Evolutionary conservation across 2,797 vertebrate genomes (phyloP).

Genomic region (Gambusia yucatana): DNA sequence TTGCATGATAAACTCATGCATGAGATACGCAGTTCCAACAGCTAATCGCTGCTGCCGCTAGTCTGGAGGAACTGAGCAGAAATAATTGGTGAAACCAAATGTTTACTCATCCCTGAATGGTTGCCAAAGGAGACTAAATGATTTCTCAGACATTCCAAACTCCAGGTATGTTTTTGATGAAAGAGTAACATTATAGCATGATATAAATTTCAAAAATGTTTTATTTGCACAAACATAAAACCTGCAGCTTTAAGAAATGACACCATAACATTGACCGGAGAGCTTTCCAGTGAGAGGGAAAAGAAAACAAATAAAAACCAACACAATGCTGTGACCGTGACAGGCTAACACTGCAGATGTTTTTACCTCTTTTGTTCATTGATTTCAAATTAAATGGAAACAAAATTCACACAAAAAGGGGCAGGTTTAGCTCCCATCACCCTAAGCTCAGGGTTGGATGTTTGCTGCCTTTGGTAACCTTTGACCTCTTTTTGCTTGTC

Average conservation of each 20-base stretch:
- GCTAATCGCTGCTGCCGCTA: no score
- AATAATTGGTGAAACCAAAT: no score
- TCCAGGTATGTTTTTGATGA: no score
- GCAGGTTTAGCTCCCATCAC: background rate
- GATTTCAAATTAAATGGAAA: background rate
- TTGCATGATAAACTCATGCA: no score
- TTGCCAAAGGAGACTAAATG: no score
- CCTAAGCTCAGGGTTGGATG: background rate
- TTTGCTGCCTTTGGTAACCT: background rate
- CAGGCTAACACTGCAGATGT: background rate
- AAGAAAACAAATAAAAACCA: background rate
- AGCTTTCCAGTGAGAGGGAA: background rate
- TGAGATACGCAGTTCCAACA: no score
- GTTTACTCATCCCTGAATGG: no score
- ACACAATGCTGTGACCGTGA: background rate
- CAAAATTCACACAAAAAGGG: background rate
- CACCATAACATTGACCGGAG: background rate
- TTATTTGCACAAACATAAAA: background rate
- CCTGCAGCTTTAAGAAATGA: background rate
- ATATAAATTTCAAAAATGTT: no score
- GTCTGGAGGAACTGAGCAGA: no score
- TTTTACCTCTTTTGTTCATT: background rate
- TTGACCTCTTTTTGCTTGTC: background rate
- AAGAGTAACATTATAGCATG: no score
- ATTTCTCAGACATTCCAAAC: no score